Percentiles rank a stretch among this genome's conserved stretches.
These are phyloP conservation scores for Bombus terrestris DNA, from an alignment of 1,140 invertebrate species.

Conservation along the genomic window DNA sequence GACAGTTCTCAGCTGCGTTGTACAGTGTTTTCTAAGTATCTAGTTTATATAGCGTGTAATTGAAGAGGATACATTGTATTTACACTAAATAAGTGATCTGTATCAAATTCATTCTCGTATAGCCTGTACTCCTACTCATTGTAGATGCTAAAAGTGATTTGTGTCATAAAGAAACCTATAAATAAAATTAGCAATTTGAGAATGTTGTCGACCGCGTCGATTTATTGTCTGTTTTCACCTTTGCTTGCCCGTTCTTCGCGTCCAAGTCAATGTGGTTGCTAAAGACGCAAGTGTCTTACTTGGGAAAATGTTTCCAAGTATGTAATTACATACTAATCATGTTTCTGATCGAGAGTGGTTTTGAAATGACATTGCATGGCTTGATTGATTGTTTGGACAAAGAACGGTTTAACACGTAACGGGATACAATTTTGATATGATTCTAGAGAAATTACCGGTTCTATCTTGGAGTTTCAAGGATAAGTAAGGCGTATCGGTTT, in stretches of 20 bases:
- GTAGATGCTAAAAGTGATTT: conserved; percentile 83
- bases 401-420: background rate
- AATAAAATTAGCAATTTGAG: conserved; percentile 83
- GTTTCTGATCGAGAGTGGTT: background rate
- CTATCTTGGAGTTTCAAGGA: background rate
- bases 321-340: background rate
- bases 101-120: conserved; percentile 83
- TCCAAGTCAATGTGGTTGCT: too few relatives aligned
- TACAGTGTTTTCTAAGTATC: conserved; percentile 84
- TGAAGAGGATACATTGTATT: conserved; percentile 80
- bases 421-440: conserved; percentile 1
- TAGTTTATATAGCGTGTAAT: conserved; percentile 83
- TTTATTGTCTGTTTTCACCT: conserved; percentile 24
- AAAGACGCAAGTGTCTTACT: background rate
- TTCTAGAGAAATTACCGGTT: background rate
- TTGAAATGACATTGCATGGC: background rate
- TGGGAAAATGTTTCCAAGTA: background rate
- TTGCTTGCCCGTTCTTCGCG: background rate
- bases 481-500: too few relatives aligned
- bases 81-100: conserved; percentile 82
- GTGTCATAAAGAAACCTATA: conserved; percentile 82
- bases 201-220: conserved; percentile 73
- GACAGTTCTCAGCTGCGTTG: conserved; percentile 81
- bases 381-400: background rate
- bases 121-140: conserved; percentile 82